These are phyloP conservation scores for Alaudala cheleensis DNA, from an alignment of 2,113 vertebrate species.

Conservation along the genomic window DNA sequence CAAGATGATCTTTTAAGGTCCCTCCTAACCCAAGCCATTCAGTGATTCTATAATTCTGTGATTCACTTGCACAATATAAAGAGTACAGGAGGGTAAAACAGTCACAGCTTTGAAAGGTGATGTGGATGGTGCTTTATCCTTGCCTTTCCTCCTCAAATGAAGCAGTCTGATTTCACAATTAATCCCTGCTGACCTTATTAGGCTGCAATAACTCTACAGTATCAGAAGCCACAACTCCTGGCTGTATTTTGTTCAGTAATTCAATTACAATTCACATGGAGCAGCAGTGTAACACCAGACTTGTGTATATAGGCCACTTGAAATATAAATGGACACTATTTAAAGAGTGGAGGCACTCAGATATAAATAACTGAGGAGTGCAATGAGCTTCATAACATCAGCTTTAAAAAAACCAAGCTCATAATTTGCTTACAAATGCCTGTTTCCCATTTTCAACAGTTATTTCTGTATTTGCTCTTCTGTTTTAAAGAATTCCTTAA, in stretches of 20 bases:
- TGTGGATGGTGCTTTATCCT: background rate
- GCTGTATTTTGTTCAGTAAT: background rate
- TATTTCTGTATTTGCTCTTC: conserved; percentile 1
- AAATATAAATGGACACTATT: conserved; percentile 35
- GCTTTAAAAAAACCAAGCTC: background rate
- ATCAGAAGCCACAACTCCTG: background rate
- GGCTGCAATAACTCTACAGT: background rate
- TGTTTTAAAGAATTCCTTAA: background rate
- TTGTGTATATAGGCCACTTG: conserved; percentile 1
- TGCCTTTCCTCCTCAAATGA: background rate
- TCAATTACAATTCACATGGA: background rate
- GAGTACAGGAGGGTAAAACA: rapidly evolving
- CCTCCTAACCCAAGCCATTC: background rate
- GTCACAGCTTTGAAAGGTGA: rapidly evolving
- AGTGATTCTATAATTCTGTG: background rate
- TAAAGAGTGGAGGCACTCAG: conserved; percentile 15
- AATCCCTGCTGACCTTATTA: background rate
- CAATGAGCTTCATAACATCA: conserved; percentile 19
- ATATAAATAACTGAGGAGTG: conserved; percentile 17
- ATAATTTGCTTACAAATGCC: background rate
- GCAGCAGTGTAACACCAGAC: background rate
- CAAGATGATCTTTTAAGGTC: background rate
- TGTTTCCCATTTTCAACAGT: background rate
- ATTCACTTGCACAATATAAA: background rate
- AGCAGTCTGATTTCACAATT: background rate